These are phyloP conservation scores for Gisinianus flammeolus DNA, from an alignment of 2,888 invertebrate species.

Conservation along the genomic window DNA sequence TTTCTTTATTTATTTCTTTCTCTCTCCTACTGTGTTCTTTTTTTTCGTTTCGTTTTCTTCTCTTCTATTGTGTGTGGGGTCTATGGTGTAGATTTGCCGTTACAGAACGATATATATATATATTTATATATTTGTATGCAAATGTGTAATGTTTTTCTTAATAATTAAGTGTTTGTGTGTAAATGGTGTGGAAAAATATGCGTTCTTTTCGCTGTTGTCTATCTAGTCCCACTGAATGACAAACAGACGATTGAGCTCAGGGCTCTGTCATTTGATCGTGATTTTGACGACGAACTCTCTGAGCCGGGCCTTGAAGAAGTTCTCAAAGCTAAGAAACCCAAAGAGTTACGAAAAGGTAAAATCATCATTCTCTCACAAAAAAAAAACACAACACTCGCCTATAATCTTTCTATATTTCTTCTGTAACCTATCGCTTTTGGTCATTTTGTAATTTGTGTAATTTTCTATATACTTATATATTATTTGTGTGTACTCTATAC, in stretches of 20 bases:
- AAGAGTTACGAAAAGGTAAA: slow-evolving; percentile 72
- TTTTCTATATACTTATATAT: no score
- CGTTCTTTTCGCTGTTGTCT: slow-evolving; percentile 32
- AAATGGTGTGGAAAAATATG: slow-evolving; percentile 37
- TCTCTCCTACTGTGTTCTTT: not conserved
- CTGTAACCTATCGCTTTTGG: not conserved
- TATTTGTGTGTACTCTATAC: no score
- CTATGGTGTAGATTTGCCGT: slow-evolving; percentile 7
- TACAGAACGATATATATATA: not conserved
- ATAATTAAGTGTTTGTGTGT: not conserved
- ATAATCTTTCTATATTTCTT: slow-evolving; percentile 15
- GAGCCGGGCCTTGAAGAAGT: slow-evolving; percentile 73
- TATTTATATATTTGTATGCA: not conserved
- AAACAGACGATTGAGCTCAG: slow-evolving; percentile 70
- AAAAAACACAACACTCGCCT: not conserved
- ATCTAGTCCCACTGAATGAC: slow-evolving; percentile 70
- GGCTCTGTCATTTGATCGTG: slow-evolving; percentile 69
- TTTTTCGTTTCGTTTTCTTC: not conserved
- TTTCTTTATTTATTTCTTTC: not conserved
- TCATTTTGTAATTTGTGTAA: not conserved
- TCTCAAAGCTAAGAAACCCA: slow-evolving; percentile 69
- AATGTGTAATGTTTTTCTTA: slow-evolving; percentile 6
- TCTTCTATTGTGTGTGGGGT: slow-evolving; percentile 15
- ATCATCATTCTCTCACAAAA: not conserved
- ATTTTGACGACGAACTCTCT: slow-evolving; percentile 68